Evolutionary conservation across 1,140 invertebrate species (phyloP).

Genomic region (Tribolium castaneum): DNA sequence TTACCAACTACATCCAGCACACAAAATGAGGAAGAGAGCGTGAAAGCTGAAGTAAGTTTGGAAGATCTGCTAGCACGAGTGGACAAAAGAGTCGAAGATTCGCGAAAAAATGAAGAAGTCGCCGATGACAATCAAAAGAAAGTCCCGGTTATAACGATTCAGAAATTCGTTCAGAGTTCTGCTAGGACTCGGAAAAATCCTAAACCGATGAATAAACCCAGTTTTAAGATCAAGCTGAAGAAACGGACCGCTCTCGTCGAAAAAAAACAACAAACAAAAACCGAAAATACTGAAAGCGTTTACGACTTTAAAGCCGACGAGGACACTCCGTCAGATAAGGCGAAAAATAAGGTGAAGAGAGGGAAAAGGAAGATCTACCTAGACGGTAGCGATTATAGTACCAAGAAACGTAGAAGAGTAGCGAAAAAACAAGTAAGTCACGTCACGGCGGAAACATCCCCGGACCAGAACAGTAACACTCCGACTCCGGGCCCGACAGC

Average conservation of each 20-base stretch:
- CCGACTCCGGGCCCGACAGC: too few relatives aligned
- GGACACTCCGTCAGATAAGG: background rate
- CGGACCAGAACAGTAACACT: too few relatives aligned
- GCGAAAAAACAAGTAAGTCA: background rate
- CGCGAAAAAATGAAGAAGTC: too few relatives aligned
- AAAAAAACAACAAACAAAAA: too few relatives aligned
- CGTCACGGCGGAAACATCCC: background rate
- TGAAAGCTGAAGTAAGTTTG: background rate
- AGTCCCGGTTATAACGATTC: too few relatives aligned
- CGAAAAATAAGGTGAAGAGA: background rate
- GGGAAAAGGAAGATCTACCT: background rate
- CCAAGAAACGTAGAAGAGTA: background rate
- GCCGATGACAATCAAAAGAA: too few relatives aligned
- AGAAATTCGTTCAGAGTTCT: too few relatives aligned
- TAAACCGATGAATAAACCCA: too few relatives aligned
- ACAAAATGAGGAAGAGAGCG: background rate
- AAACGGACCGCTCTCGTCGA: too few relatives aligned
- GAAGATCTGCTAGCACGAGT: background rate
- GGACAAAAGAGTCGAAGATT: slow-evolving; percentile 33
- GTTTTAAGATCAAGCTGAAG: too few relatives aligned
- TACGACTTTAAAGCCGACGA: slow-evolving; percentile 3
- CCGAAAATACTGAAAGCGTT: background rate
- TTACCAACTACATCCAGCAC: background rate
- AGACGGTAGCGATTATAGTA: background rate
- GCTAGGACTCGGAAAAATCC: too few relatives aligned